Conservation (phyloP, 2,797 vertebrate species). For the Hydrolagus colliei region DNA sequence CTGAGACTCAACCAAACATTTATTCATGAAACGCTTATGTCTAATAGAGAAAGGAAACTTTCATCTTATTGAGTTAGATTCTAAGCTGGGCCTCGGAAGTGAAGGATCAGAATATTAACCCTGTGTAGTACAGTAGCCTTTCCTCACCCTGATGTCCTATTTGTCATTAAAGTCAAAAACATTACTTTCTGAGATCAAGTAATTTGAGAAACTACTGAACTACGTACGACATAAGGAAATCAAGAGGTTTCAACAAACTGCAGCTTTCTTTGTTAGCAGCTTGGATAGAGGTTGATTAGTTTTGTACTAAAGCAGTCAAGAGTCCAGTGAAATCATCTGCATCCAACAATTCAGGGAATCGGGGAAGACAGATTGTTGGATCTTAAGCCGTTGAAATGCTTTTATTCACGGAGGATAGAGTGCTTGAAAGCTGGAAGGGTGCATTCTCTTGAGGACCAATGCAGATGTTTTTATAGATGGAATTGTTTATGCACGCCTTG, state of each 20-base stretch:
- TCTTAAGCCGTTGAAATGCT: background rate
- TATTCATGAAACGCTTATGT: no score
- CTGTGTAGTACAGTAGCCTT: no score
- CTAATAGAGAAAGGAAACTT: no score
- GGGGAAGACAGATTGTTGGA: background rate
- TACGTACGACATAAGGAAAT: conserved; percentile 7
- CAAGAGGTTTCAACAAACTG: background rate
- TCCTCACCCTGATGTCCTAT: no score
- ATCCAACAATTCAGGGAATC: background rate
- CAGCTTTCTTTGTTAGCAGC: conserved; percentile 19
- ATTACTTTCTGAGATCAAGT: background rate
- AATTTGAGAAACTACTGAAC: background rate
- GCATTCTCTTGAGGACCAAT: background rate
- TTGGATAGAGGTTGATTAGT: conserved; percentile 25
- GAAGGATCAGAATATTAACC: no score
- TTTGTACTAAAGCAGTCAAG: background rate
- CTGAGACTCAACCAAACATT: no score
- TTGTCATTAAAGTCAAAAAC: background rate
- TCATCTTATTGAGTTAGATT: no score
- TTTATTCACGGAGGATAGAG: background rate
- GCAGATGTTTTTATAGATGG: conserved; percentile 6
- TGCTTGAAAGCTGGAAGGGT: background rate
- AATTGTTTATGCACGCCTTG: conserved; percentile 11
- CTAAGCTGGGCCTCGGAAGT: no score
- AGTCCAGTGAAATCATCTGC: background rate